A percentile compares a stretch with the other conserved stretches of the same genome.
Conservation (phyloP, 2,113 vertebrate genomes). For the Amia ocellicauda region DNA sequence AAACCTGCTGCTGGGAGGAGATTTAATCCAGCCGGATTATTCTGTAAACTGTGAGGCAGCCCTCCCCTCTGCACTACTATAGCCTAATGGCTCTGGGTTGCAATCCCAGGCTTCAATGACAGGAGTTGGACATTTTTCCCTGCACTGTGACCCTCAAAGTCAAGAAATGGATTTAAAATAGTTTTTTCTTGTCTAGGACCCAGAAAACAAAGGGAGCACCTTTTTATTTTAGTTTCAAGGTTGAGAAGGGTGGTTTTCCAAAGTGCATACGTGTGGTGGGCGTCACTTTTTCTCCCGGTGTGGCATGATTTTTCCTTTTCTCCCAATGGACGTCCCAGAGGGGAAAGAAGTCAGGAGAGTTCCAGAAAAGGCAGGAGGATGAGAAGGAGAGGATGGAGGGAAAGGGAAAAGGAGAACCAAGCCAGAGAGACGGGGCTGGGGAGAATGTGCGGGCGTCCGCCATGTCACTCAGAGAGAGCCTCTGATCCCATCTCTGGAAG, state of each 20-base stretch:
- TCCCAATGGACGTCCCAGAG: not conserved
- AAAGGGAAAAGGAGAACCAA: not conserved
- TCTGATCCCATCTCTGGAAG: not conserved
- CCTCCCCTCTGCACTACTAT: slow-evolving; percentile 17
- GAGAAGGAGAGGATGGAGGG: not conserved
- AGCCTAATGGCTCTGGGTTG: slow-evolving; percentile 23
- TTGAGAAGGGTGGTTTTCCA: too few relatives aligned
- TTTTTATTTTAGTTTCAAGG: too few relatives aligned
- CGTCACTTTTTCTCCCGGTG: too few relatives aligned
- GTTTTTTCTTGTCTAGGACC: too few relatives aligned
- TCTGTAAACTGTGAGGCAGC: slow-evolving; percentile 56
- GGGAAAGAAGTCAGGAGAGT: not conserved
- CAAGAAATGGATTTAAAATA: too few relatives aligned
- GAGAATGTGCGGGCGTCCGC: not conserved
- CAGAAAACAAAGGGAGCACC: too few relatives aligned
- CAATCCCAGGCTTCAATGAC: not conserved
- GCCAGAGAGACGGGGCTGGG: not conserved
- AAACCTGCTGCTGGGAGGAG: slow-evolving; percentile 41
- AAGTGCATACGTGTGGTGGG: too few relatives aligned
- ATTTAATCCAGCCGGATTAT: slow-evolving; percentile 68
- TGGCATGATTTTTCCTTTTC: too few relatives aligned
- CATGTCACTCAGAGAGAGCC: not conserved
- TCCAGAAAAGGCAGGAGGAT: not conserved
- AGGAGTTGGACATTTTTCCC: not conserved
- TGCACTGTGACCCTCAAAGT: too few relatives aligned